Percentiles rank a stretch among this genome's conserved stretches.
phyloP scores from a whole-genome alignment of 2,888 invertebrate species.

The Rotaria magnacalcarata region DNA sequence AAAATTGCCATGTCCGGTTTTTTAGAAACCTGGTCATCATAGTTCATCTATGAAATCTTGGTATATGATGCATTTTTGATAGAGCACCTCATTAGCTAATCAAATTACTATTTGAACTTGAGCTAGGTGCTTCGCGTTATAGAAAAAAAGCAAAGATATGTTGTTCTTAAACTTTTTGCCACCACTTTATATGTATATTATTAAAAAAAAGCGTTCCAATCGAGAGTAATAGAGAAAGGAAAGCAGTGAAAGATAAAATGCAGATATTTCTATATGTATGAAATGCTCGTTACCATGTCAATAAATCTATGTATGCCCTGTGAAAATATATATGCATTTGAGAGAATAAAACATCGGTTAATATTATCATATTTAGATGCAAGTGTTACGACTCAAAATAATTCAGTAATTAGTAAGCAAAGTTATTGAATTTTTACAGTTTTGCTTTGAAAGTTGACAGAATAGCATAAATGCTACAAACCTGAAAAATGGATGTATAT shows the following conservation, averaged over 20 bases:
- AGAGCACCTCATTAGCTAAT: too few species aligned
- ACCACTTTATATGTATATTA: too few species aligned
- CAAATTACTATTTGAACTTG: too few species aligned
- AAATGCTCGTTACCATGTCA: background rate
- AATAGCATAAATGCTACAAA: background rate
- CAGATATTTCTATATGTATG: background rate
- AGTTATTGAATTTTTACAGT: background rate
- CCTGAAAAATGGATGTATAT: slow-evolving; percentile 28
- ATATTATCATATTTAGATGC: background rate
- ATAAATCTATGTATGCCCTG: slow-evolving; percentile 30
- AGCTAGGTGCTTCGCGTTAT: too few species aligned
- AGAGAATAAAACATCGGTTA: background rate
- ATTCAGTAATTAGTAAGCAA: background rate
- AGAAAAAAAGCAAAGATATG: too few species aligned
- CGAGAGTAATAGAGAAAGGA: background rate
- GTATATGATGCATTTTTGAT: too few species aligned
- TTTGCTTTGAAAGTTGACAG: too few species aligned
- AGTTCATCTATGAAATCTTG: too few species aligned
- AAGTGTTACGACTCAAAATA: background rate
- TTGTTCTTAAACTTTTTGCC: too few species aligned
- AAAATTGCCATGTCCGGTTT: too few species aligned
- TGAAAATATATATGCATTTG: background rate
- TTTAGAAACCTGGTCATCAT: too few species aligned
- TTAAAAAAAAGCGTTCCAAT: background rate
- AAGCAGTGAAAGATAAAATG: background rate